Conservation (phyloP, 1,140 invertebrate species). For the Latrodectus geometricus region DNA sequence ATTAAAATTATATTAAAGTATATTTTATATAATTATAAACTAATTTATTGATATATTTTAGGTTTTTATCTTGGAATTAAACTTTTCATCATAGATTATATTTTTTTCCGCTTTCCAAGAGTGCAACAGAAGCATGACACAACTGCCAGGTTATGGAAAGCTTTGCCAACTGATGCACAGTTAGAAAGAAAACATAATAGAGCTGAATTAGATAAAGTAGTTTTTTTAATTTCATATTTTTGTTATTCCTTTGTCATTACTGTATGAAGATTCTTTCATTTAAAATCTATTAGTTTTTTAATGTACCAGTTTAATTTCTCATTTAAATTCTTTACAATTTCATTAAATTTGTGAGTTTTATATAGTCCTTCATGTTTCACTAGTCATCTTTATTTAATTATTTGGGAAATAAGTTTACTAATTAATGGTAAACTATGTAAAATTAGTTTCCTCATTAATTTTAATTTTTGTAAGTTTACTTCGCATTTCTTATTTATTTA, state of each 20-base stretch:
- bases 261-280: background rate
- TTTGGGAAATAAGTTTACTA: no score
- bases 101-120: constrained; percentile 69
- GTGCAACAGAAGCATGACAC: constrained; percentile 70
- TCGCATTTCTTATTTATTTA: no score
- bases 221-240: background rate
- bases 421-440: no score
- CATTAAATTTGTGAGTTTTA: no score
- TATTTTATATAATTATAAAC: background rate
- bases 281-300: background rate
- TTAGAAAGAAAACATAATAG: constrained; percentile 67
- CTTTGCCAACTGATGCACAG: constrained; percentile 69
- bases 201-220: constrained; percentile 67
- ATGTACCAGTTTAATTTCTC: background rate
- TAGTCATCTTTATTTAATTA: no score
- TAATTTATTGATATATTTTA: constrained; percentile 48
- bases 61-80: constrained; percentile 68
- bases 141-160: constrained; percentile 67
- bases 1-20: background rate
- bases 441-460: no score
- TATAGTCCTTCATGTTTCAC: no score
- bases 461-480: no score
- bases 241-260: background rate
- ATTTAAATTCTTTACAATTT: no score
- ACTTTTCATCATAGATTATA: constrained; percentile 69